Base-by-base conservation (phyloP, 1,140 invertebrate genomes). In the Pseudomyrmex concolor region DNA sequence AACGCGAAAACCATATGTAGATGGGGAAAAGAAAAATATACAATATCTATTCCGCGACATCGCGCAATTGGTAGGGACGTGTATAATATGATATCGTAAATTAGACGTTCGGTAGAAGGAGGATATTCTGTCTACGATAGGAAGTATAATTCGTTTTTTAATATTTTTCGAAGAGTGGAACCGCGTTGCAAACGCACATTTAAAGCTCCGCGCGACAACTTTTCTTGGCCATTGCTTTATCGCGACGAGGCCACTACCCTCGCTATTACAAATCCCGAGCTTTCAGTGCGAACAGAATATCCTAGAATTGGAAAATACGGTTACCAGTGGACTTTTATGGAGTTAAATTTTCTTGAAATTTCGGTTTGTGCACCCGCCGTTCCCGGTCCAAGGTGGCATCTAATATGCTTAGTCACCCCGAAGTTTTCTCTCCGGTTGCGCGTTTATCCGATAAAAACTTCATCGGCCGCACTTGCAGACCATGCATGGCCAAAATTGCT, bases 331-430 rank as follows among this genome's bases (percentile, higher is more conserved):
- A 34, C 34, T 34, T 34, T 78, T 25, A 59, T 50, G 59, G 17
- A 67, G 17, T 43, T 19, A 68, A 51, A 78, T 67, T 77, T 13
- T 43, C 64, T 13, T 9, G 25, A 78, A 70, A 78, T 78, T 78
- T 78, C 57, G 68, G 73, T 66, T 34, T 3, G 25, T 45, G 13
- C 34, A 34, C 5, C 3, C 34, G 34, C 5, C 34, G 34, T 34
- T 34, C 34, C 0, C 5, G 5, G 34, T 34, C 48, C 48, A 48
- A 10, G 45, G 57, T 62, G n/a, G 15, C 59, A 17, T 34, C 57
- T 78, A 78, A 80, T 80, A 15, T n/a, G n/a, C 59, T 15, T 2
- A 43, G 22, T 4, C 15, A 13, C 19, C 34, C 34, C 50, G 12
- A 80, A 70, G 66, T 70, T 80, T 34, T 80, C 34, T 10, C 34